Percentiles rank a stretch among this genome's conserved stretches.
These are phyloP conservation scores for Cephus rjabovi DNA, from an alignment of 2,888 invertebrate genomes.

Conservation along the genomic window DNA sequence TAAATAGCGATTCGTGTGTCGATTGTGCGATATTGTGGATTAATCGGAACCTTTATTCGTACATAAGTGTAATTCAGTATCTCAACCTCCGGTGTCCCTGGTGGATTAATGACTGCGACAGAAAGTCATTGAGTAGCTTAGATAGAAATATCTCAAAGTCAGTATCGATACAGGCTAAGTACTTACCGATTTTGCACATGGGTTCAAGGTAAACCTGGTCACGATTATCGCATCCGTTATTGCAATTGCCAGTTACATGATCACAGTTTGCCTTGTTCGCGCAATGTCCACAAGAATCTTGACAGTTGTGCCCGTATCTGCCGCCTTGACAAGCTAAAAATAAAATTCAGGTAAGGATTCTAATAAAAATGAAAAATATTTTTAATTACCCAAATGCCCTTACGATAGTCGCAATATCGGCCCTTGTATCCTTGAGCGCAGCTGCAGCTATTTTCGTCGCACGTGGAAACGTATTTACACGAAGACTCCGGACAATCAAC, in stretches of 20 bases:
- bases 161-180: background rate
- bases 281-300: slow-evolving; percentile 42
- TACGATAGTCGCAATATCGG: slow-evolving; percentile 28
- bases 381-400: slow-evolving; percentile 4
- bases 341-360: too few relatives aligned
- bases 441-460: slow-evolving; percentile 36
- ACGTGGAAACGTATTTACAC: slow-evolving; percentile 31
- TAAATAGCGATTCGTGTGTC: too few relatives aligned
- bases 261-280: slow-evolving; percentile 14
- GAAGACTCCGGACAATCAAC: slow-evolving; percentile 26
- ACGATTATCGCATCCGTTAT: slow-evolving; percentile 24
- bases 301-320: slow-evolving; percentile 47
- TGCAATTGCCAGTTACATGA: slow-evolving; percentile 35
- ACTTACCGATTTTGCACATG: slow-evolving; percentile 40
- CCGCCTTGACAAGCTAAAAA: slow-evolving; percentile 32
- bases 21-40: too few relatives aligned
- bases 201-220: slow-evolving; percentile 28
- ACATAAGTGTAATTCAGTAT: background rate
- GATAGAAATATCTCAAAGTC: too few relatives aligned
- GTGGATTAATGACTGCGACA: slow-evolving; percentile 5
- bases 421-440: slow-evolving; percentile 37
- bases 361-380: too few relatives aligned
- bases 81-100: slow-evolving; percentile 18
- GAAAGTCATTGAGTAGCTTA: background rate
- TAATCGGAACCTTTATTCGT: too few relatives aligned